These are phyloP conservation scores for Papilio polyxenes DNA, from an alignment of 1,140 invertebrate species.

Conservation along the genomic window DNA sequence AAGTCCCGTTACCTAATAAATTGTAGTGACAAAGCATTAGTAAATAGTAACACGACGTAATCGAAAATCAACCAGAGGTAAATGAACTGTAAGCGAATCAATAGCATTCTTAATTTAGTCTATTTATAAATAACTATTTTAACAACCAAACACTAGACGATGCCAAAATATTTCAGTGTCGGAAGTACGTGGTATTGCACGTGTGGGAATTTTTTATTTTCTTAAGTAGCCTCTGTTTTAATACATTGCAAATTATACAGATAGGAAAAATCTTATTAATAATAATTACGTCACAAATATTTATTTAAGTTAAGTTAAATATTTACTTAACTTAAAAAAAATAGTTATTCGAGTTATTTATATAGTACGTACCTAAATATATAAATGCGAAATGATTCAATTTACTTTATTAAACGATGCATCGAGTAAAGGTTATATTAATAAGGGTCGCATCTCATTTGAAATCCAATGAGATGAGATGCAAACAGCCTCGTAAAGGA, in stretches of 20 bases:
- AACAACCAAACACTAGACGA: slow-evolving; percentile 38
- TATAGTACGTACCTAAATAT: too few species aligned
- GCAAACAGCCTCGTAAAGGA: background rate
- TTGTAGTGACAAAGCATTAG: too few species aligned
- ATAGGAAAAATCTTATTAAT: too few species aligned
- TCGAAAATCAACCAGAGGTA: slow-evolving; percentile 47
- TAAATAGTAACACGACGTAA: slow-evolving; percentile 44
- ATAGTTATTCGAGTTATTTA: too few species aligned
- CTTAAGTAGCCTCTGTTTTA: background rate
- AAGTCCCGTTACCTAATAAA: too few species aligned
- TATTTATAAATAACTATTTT: slow-evolving; percentile 55
- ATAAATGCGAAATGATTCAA: background rate
- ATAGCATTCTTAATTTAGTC: slow-evolving; percentile 55
- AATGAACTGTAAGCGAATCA: slow-evolving; percentile 56
- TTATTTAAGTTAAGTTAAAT: too few species aligned
- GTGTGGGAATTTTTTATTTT: background rate
- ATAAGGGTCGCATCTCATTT: background rate
- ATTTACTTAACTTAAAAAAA: too few species aligned
- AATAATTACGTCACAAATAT: too few species aligned
- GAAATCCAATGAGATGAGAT: background rate
- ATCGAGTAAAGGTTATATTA: background rate
- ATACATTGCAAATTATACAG: too few species aligned
- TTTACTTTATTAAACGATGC: background rate
- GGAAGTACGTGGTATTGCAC: slow-evolving; percentile 49
- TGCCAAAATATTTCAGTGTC: slow-evolving; percentile 68